Evolutionary conservation across 2,888 invertebrate genomes (phyloP).

Genomic region (Euzetes globulus): DNA sequence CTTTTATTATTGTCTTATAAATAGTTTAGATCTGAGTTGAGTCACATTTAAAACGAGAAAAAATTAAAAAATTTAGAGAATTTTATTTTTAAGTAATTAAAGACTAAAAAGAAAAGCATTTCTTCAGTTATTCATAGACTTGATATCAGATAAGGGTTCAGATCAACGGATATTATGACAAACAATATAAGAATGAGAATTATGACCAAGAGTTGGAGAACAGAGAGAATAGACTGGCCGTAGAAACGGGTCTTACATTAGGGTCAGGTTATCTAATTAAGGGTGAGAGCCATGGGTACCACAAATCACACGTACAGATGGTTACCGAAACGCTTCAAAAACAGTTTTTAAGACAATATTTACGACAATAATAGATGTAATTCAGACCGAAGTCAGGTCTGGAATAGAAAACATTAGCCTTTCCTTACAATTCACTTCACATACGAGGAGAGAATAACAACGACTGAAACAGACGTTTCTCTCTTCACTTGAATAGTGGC

Average conservation of each 20-base stretch:
- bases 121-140: background rate
- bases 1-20: background rate
- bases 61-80: background rate
- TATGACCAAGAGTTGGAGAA: background rate
- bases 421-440: background rate
- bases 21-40: background rate
- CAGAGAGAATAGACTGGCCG: background rate
- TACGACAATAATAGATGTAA: background rate
- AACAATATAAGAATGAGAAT: background rate
- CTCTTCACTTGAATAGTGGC: background rate
- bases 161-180: background rate
- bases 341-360: background rate
- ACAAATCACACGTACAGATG: background rate
- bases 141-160: background rate
- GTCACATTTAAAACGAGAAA: background rate
- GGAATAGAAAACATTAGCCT: background rate
- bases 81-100: background rate
- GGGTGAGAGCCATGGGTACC: background rate
- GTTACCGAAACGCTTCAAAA: background rate
- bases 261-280: background rate
- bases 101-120: background rate
- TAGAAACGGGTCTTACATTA: background rate
- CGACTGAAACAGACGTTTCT: background rate
- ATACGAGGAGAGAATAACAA: background rate
- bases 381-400: background rate